These are phyloP conservation scores for Platynereis dumerilii DNA, from an alignment of 2,888 invertebrate genomes.

Conservation along the genomic window DNA sequence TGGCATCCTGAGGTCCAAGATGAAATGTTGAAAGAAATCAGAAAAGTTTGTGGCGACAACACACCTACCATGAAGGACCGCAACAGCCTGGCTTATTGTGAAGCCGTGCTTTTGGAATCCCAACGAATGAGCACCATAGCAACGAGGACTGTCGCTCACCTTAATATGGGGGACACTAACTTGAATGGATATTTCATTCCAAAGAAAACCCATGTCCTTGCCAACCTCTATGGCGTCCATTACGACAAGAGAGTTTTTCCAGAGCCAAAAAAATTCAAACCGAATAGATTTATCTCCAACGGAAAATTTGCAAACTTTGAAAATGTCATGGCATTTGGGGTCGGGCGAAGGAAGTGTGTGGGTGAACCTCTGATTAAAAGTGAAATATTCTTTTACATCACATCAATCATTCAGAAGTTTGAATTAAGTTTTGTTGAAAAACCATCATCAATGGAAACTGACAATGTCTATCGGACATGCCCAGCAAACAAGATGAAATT, in stretches of 20 bases:
- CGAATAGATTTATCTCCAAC: constrained; percentile 49
- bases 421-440: too few species aligned
- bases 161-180: constrained; percentile 41
- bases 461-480: too few species aligned
- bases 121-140: constrained; percentile 49
- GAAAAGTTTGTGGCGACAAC: too few species aligned
- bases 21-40: too few species aligned
- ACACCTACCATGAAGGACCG: too few species aligned
- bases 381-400: constrained; percentile 53
- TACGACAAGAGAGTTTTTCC: too few species aligned
- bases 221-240: constrained; percentile 51
- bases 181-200: constrained; percentile 43
- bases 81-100: constrained; percentile 49
- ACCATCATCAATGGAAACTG: too few species aligned
- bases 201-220: constrained; percentile 46
- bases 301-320: constrained; percentile 44
- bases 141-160: constrained; percentile 54
- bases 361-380: constrained; percentile 51
- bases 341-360: constrained; percentile 51
- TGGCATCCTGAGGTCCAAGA: too few species aligned
- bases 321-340: constrained; percentile 47
- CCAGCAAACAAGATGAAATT: too few species aligned
- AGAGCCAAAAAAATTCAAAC: constrained; percentile 42
- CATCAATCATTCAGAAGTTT: constrained; percentile 47
- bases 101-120: constrained; percentile 48